Percentiles rank a stretch among this genome's conserved stretches.
These are phyloP conservation scores for Aporophyla nigra DNA, from an alignment of 2,888 invertebrate genomes.

Conservation along the genomic window DNA sequence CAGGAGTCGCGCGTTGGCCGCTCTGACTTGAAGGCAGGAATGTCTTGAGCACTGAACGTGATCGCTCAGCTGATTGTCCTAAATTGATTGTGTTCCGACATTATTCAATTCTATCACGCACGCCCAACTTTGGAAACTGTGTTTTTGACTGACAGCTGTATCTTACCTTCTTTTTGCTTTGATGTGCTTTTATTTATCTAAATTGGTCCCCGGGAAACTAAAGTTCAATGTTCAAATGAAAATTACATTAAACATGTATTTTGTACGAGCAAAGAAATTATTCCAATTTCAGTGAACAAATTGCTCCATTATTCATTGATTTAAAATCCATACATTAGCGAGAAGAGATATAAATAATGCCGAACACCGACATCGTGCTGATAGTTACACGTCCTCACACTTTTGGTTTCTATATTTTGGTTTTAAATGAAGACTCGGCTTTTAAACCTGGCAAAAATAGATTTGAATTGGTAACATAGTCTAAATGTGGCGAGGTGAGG, in stretches of 20 bases:
- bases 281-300: slow-evolving; percentile 40
- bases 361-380: slow-evolving; percentile 14
- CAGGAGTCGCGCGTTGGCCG: slow-evolving; percentile 80
- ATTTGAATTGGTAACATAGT: slow-evolving; percentile 78
- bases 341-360: slow-evolving; percentile 49
- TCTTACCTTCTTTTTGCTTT: slow-evolving; percentile 22
- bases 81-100: slow-evolving; percentile 74
- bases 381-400: slow-evolving; percentile 31
- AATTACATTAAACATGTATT: slow-evolving; percentile 36
- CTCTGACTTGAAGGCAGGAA: slow-evolving; percentile 81
- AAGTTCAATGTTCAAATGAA: slow-evolving; percentile 32
- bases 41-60: slow-evolving; percentile 75
- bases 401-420: slow-evolving; percentile 51
- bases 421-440: slow-evolving; percentile 41
- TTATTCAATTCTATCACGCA: slow-evolving; percentile 66
- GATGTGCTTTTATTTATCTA: slow-evolving; percentile 12
- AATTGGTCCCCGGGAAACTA: slow-evolving; percentile 5
- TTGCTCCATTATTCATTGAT: slow-evolving; percentile 44
- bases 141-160: slow-evolving; percentile 43
- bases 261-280: slow-evolving; percentile 44
- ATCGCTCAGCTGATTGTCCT: slow-evolving; percentile 75
- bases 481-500: slow-evolving; percentile 71
- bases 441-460: slow-evolving; percentile 71
- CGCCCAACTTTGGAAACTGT: slow-evolving; percentile 54
- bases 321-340: slow-evolving; percentile 49